These are phyloP conservation scores for Phalacrocorax carbo DNA, from an alignment of 2,113 vertebrate genomes.

Conservation along the genomic window DNA sequence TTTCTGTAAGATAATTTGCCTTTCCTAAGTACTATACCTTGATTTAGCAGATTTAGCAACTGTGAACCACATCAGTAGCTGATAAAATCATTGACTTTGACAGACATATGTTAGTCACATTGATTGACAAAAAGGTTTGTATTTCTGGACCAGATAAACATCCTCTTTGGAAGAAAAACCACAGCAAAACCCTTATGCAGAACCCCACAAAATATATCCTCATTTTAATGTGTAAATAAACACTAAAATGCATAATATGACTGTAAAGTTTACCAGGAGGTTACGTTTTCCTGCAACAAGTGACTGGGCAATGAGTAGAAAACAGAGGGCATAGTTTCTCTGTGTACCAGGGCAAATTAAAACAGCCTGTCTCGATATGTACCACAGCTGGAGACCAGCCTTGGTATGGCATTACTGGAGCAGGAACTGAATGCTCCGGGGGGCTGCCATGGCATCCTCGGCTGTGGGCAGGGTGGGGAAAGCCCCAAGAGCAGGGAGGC, in stretches of 20 bases:
- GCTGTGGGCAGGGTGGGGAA: not conserved
- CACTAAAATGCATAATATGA: not conserved
- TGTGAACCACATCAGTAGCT: not conserved
- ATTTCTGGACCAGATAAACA: not conserved
- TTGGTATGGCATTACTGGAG: not conserved
- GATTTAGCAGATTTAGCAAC: not conserved
- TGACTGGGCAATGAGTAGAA: not conserved
- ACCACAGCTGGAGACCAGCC: not conserved
- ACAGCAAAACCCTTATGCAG: not conserved
- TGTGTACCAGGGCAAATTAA: not conserved
- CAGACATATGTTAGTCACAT: not conserved
- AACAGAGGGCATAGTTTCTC: accelerated
- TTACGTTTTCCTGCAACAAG: not conserved
- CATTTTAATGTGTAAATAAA: slow-evolving; percentile 4
- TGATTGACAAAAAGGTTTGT: not conserved
- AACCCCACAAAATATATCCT: not conserved
- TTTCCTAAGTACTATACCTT: not conserved
- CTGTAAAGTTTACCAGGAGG: not conserved
- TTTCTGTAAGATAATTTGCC: not conserved
- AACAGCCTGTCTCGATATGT: not conserved
- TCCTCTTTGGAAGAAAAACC: not conserved
- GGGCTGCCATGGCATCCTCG: not conserved
- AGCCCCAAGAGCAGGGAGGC: not conserved
- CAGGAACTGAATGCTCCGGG: not conserved
- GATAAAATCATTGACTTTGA: not conserved